phyloP scores from a whole-genome alignment of 2,113 vertebrate genomes.

The Caracal caracal region DNA sequence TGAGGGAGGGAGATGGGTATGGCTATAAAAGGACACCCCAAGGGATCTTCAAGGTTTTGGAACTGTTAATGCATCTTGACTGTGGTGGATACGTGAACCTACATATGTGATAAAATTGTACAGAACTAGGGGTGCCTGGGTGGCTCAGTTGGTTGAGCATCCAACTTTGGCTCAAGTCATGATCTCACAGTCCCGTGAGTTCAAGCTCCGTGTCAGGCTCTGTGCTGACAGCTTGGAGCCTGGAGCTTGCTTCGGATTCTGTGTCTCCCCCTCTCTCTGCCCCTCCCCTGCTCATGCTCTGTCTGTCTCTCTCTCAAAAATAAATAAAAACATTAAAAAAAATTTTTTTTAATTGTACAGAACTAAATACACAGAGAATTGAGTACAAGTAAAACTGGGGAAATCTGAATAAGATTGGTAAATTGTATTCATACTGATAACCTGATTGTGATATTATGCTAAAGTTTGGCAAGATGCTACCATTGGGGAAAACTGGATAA shows the following conservation, averaged over 20 bases:
- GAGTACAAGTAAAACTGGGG: neutral
- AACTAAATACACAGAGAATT: neutral
- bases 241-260: no score
- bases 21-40: neutral
- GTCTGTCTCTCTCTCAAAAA: no score
- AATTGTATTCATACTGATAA: neutral
- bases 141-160: no score
- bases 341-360: no score
- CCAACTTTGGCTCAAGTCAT: no score
- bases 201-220: no score
- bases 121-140: neutral
- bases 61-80: neutral
- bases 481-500: neutral
- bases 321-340: no score
- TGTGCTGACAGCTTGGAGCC: no score
- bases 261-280: no score
- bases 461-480: neutral
- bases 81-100: neutral
- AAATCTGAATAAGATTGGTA: neutral
- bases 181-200: no score
- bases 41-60: neutral
- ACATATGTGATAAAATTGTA: neutral
- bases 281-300: no score
- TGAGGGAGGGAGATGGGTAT: accelerated
- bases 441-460: neutral